Evolutionary conservation across 2,797 vertebrate species (phyloP), one percentile per base, ranked within the genome.

Genomic region (Cuniculus paca): DNA sequence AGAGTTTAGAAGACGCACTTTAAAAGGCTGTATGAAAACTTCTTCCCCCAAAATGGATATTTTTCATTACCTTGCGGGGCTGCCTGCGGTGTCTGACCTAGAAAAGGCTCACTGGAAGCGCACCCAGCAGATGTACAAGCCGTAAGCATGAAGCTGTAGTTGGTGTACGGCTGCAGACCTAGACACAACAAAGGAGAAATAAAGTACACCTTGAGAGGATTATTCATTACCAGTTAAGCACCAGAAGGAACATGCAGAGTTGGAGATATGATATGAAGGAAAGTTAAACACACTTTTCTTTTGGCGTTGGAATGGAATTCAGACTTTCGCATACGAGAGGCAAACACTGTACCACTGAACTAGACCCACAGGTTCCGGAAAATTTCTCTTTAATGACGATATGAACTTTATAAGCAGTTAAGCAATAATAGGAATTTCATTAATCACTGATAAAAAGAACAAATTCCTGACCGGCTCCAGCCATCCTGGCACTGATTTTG

Each of bases 51-150:
- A 87, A 52, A 0, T 28, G 88, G 65, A 72, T 56, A 92, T 97
- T 96, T 90, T 92, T 89, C 88, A 97, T 98, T 99, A 99, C 99
- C 99, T 97, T 98, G 97, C 97, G 99, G 99, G 95, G 98, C 97
- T 97, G 99, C 99, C 99, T 99, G 99, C 98, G 99, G 98, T 16
- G 99, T 99, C 97, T 98, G 99, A 98, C 99, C 99, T 96, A 98
- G 98, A 97, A 98, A 98, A 97, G 99, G 98, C 90, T 98, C 98
- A 86, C 99, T 99, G 90, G 98, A 98, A 98, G 98, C 96, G 97
- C 99, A 99, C 77, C 99, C 99, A 28, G 98, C 98, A 97, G 99
- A 98, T 91, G 99, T 99, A 96, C 99, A 99, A 78, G 99, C 99
- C 88, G 98, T 98, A 94, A 99, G 98, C 90, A 98, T 97, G 96